Conservation (phyloP, 2,797 vertebrate genomes). For the Platyrinchus mystaceus region DNA sequence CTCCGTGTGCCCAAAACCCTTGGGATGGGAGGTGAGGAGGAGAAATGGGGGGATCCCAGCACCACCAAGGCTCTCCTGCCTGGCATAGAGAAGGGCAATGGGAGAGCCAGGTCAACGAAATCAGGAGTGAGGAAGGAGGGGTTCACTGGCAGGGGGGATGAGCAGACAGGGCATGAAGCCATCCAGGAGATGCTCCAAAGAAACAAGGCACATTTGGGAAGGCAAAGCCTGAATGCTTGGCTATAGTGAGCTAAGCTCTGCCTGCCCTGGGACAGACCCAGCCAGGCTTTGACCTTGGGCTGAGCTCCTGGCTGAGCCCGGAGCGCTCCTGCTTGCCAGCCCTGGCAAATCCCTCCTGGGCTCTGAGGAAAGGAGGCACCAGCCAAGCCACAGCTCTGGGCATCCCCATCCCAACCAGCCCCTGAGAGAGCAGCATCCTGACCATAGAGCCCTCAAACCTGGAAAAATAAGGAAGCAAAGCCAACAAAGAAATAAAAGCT, state of each 20-base stretch:
- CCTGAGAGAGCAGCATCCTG: not conserved
- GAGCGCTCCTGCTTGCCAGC: not conserved
- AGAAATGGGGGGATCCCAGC: not conserved
- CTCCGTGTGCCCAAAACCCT: not conserved
- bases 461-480: not conserved
- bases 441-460: not conserved
- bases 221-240: fast-evolving
- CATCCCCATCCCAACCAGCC: not conserved
- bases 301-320: not conserved
- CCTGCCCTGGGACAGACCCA: not conserved
- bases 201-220: not conserved
- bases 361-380: not conserved
- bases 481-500: not conserved
- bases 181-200: not conserved
- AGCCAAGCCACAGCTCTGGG: not conserved
- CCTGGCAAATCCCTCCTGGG: not conserved
- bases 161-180: not conserved
- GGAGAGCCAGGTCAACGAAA: not conserved
- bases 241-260: not conserved
- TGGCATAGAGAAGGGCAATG: not conserved
- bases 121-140: fast-evolving
- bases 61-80: not conserved
- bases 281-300: not conserved
- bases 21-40: fast-evolving
- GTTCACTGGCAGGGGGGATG: not conserved